A percentile compares a stretch with the other conserved stretches of the same genome.
Evolutionary conservation across 1,140 invertebrate species (phyloP).

Genomic region (Penaeus chinensis): DNA sequence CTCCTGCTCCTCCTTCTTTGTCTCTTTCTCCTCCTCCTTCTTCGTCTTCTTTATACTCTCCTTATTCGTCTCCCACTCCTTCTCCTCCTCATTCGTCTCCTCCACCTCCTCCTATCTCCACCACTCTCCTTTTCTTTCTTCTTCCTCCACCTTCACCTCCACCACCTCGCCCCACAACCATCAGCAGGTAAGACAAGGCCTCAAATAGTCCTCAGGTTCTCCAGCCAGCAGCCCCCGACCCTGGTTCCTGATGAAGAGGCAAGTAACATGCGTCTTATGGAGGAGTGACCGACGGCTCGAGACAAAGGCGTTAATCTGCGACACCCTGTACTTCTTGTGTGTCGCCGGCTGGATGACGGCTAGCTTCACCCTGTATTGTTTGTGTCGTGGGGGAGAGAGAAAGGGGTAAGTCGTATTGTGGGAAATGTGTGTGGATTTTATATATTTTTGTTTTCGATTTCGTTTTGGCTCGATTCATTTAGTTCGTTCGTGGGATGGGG

Average conservation of each 20-base stretch:
- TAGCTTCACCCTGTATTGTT: conserved; percentile 31
- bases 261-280: conserved; percentile 55
- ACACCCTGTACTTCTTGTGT: conserved; percentile 36
- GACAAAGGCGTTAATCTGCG: conserved; percentile 52
- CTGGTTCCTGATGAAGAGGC: conserved; percentile 51
- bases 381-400: too few relatives aligned
- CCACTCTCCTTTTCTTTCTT: too few relatives aligned
- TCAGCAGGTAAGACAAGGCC: conserved; percentile 56
- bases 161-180: neutral
- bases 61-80: too few relatives aligned
- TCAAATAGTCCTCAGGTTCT: conserved; percentile 36
- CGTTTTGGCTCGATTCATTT: too few relatives aligned
- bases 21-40: too few relatives aligned
- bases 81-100: too few relatives aligned
- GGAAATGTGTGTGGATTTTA: neutral
- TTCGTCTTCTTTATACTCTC: too few relatives aligned
- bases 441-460: too few relatives aligned
- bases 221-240: conserved; percentile 55
- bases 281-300: conserved; percentile 57
- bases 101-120: too few relatives aligned
- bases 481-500: too few relatives aligned
- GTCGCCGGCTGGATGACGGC: conserved; percentile 45
- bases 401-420: neutral
- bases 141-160: too few relatives aligned
- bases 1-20: too few relatives aligned